These are phyloP conservation scores for Drosophila navojoa DNA, from an alignment of 1,140 invertebrate genomes.

Conservation along the genomic window DNA sequence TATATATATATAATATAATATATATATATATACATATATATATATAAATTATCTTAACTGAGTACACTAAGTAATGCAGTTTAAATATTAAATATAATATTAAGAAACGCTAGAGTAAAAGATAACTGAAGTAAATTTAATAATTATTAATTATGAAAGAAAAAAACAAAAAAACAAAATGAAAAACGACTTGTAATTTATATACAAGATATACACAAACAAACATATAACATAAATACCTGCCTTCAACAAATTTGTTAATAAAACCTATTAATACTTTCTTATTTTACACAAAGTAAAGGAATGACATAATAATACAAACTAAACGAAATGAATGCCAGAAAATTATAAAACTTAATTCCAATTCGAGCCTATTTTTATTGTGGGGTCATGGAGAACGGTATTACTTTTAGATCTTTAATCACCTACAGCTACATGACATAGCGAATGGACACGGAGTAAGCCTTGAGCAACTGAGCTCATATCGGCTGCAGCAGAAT, in stretches of 20 bases:
- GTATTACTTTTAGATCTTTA: too few species aligned
- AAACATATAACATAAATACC: slow-evolving; percentile 76
- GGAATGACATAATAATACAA: slow-evolving; percentile 76
- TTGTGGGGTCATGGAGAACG: neutral
- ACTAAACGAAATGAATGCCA: slow-evolving; percentile 53
- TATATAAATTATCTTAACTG: slow-evolving; percentile 50
- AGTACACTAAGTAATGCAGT: slow-evolving; percentile 71
- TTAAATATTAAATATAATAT: slow-evolving; percentile 54
- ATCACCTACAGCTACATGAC: too few species aligned
- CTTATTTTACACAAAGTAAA: slow-evolving; percentile 81
- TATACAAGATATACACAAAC: slow-evolving; percentile 75
- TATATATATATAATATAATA: too few species aligned
- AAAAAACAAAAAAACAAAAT: neutral
- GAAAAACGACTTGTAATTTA: slow-evolving; percentile 76
- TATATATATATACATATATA: slow-evolving; percentile 1
- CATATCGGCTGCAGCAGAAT: too few species aligned
- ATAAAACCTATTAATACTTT: slow-evolving; percentile 79
- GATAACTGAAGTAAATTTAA: slow-evolving; percentile 66
- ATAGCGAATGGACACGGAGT: too few species aligned
- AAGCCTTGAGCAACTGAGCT: too few species aligned
- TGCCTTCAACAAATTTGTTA: slow-evolving; percentile 80
- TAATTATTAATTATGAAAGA: slow-evolving; percentile 62
- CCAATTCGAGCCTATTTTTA: neutral
- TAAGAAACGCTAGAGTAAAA: slow-evolving; percentile 70
- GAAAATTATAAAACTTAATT: slow-evolving; percentile 50